Evolutionary conservation across 2,888 invertebrate species (phyloP).

Genomic region (Loripinus fragilis): DNA sequence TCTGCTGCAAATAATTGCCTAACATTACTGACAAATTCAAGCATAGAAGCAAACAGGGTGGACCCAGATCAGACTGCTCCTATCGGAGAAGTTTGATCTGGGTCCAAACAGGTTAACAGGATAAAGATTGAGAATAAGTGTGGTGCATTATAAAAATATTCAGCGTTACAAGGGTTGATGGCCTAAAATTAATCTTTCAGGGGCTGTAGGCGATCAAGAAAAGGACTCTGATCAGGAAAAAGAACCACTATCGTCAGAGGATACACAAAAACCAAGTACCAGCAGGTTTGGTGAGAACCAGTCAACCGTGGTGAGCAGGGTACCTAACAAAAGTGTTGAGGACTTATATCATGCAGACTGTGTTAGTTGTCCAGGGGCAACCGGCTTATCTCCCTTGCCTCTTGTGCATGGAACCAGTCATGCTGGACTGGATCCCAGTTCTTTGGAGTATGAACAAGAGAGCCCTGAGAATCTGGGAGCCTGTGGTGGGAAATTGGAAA

Average conservation of each 20-base stretch:
- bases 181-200: no score
- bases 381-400: slow-evolving; percentile 46
- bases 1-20: no score
- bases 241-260: slow-evolving; percentile 21
- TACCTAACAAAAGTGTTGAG: slow-evolving; percentile 79
- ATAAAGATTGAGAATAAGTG: no score
- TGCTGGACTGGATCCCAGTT: slow-evolving; percentile 35
- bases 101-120: no score
- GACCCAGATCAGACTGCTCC: no score
- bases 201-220: not conserved
- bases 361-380: slow-evolving; percentile 47
- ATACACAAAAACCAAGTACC: slow-evolving; percentile 38
- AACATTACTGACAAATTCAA: no score
- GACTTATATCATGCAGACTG: slow-evolving; percentile 72
- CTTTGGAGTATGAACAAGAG: slow-evolving; percentile 38
- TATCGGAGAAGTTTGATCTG: no score
- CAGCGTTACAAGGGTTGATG: no score
- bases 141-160: no score
- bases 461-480: slow-evolving; percentile 60
- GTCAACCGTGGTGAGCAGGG: slow-evolving; percentile 75
- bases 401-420: slow-evolving; percentile 38
- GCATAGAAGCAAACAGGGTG: no score
- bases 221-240: slow-evolving; percentile 30
- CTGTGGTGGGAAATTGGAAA: slow-evolving; percentile 50
- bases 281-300: slow-evolving; percentile 69